A percentile compares a stretch with the other conserved stretches of the same genome.
These are phyloP conservation scores for Gambusia affinis DNA, from an alignment of 2,113 vertebrate genomes.

Conservation along the genomic window DNA sequence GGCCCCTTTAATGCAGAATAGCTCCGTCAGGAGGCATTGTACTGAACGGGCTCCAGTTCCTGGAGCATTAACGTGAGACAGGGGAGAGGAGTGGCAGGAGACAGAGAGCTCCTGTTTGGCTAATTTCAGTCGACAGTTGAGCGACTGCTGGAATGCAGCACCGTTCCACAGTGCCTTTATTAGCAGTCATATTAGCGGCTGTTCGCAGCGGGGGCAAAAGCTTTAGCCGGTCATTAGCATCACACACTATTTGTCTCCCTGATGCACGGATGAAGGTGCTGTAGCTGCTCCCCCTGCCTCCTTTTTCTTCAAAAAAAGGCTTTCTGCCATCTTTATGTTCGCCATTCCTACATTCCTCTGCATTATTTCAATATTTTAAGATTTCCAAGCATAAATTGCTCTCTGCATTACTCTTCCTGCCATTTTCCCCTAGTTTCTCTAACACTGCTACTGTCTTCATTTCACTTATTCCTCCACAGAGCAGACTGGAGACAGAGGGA, in stretches of 20 bases:
- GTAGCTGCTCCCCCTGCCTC: slow-evolving; percentile 25
- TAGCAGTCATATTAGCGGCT: slow-evolving; percentile 77
- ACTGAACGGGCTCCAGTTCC: slow-evolving; percentile 33
- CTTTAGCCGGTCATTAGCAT: slow-evolving; percentile 80
- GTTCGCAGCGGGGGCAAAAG: slow-evolving; percentile 72
- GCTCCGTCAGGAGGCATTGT: slow-evolving; percentile 21
- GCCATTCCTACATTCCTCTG: slow-evolving; percentile 5
- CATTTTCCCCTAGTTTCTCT: slow-evolving; percentile 5
- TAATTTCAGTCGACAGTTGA: slow-evolving; percentile 75
- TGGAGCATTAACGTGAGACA: slow-evolving; percentile 45
- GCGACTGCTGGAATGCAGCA: slow-evolving; percentile 71
- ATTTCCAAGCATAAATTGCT: background rate
- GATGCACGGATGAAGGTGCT: slow-evolving; percentile 59
- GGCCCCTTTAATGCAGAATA: slow-evolving; percentile 57
- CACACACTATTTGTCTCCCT: slow-evolving; percentile 68
- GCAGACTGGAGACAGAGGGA: slow-evolving; percentile 52
- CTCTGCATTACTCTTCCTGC: background rate
- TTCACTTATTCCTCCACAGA: slow-evolving; percentile 16
- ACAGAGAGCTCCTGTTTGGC: slow-evolving; percentile 59
- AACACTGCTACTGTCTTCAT: slow-evolving; percentile 32
- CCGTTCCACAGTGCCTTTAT: slow-evolving; percentile 73
- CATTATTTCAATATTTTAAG: slow-evolving; percentile 7
- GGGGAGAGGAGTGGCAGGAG: slow-evolving; percentile 31
- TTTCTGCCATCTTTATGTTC: slow-evolving; percentile 32
- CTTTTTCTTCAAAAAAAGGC: background rate